Percentiles rank a stretch among this genome's conserved stretches.
phyloP scores from a whole-genome alignment of 2,797 vertebrate genomes.

The Peromyscus melanophrys region DNA sequence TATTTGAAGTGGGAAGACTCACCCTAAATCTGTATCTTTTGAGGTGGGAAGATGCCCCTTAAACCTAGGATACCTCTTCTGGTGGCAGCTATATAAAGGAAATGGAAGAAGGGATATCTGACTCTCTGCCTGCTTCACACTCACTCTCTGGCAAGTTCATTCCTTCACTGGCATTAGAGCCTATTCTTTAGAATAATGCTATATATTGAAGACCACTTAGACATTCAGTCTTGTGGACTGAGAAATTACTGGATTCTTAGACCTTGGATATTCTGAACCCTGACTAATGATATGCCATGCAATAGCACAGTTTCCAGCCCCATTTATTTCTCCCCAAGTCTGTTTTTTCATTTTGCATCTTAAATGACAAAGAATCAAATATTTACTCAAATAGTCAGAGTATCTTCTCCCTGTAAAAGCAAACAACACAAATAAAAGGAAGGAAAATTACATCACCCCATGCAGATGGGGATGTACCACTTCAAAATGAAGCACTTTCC shows the following conservation, averaged over 20 bases:
- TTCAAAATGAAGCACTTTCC: slow-evolving; percentile 12
- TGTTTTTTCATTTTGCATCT: slow-evolving; percentile 61
- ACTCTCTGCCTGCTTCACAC: not conserved
- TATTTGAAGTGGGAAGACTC: not conserved
- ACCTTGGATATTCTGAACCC: not conserved
- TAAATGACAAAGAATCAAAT: slow-evolving; percentile 45
- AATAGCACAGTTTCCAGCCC: not conserved
- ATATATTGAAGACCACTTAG: not conserved
- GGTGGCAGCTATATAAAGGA: not conserved
- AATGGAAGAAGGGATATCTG: not conserved
- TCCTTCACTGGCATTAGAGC: not conserved
- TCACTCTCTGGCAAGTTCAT: not conserved
- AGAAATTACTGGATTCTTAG: not conserved
- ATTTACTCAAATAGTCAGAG: not conserved
- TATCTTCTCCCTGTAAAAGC: not conserved
- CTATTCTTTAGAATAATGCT: not conserved
- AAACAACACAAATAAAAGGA: slow-evolving; percentile 28
- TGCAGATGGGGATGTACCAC: not conserved
- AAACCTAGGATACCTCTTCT: not conserved
- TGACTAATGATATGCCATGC: not conserved
- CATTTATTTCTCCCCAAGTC: slow-evolving; percentile 73
- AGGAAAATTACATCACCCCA: not conserved
- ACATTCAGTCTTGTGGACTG: not conserved
- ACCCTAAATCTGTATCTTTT: not conserved
- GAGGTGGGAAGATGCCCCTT: not conserved